A percentile compares a stretch with the other conserved stretches of the same genome.
Evolutionary conservation across 2,888 invertebrate species (phyloP).

Genomic region (Cantharis flavilabris): DNA sequence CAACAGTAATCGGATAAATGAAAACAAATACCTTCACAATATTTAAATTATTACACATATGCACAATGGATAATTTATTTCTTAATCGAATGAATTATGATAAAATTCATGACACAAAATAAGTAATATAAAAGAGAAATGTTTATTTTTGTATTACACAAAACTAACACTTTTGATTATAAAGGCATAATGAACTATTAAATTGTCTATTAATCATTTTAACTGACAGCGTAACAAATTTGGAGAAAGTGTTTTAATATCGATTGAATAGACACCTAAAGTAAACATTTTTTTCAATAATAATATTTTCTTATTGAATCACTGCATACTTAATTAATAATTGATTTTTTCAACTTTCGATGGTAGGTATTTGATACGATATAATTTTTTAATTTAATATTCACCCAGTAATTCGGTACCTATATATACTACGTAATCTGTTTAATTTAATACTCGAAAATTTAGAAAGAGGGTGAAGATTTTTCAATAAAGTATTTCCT

Average conservation of each 20-base stretch:
- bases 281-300: slow-evolving; percentile 38
- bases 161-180: slow-evolving; percentile 48
- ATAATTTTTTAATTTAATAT: background rate
- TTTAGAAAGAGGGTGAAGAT: background rate
- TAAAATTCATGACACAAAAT: slow-evolving; percentile 31
- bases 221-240: slow-evolving; percentile 51
- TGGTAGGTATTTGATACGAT: background rate
- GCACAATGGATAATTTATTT: slow-evolving; percentile 27
- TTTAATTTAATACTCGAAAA: background rate
- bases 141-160: slow-evolving; percentile 53
- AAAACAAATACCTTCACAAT: background rate
- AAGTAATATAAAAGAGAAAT: slow-evolving; percentile 38
- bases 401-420: background rate
- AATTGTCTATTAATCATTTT: slow-evolving; percentile 52
- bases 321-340: background rate
- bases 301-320: background rate
- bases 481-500: slow-evolving; percentile 1
- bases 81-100: slow-evolving; percentile 25
- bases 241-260: slow-evolving; percentile 46
- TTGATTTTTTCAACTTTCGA: background rate
- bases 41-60: background rate
- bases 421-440: background rate
- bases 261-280: slow-evolving; percentile 35
- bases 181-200: slow-evolving; percentile 52
- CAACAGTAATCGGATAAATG: background rate